These are phyloP conservation scores for Artibeus jamaicensis DNA, from an alignment of 2,797 vertebrate species.

Conservation along the genomic window DNA sequence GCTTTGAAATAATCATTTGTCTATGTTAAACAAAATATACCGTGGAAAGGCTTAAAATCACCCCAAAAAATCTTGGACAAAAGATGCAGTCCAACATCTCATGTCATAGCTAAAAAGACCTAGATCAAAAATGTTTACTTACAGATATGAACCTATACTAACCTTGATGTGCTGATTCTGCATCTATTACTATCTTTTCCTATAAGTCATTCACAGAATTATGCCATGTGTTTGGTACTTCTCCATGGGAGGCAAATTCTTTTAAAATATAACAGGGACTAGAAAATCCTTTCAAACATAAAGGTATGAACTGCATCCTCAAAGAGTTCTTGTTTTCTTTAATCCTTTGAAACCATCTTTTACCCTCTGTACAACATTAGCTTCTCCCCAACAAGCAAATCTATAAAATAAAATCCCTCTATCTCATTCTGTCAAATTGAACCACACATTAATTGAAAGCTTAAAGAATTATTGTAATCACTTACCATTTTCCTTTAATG, in stretches of 20 bases:
- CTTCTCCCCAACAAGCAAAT: constrained; percentile 22
- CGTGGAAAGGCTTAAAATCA: neutral
- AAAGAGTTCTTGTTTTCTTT: neutral
- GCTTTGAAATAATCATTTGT: constrained; percentile 12
- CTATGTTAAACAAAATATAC: neutral
- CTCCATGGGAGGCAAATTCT: neutral
- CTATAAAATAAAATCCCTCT: constrained; percentile 34
- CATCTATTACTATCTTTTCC: neutral
- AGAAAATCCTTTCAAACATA: neutral
- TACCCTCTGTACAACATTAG: neutral
- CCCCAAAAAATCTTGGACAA: neutral
- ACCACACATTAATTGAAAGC: constrained; percentile 54
- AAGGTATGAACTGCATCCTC: neutral
- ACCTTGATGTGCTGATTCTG: neutral
- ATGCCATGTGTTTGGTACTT: neutral
- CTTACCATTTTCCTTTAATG: constrained; percentile 61
- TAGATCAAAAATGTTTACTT: neutral
- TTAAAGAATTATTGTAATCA: constrained; percentile 65
- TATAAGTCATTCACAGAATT: neutral
- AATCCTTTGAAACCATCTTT: constrained; percentile 30
- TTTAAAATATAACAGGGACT: neutral
- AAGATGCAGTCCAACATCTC: neutral
- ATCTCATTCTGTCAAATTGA: constrained; percentile 42
- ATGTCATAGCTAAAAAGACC: neutral
- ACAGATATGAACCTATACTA: neutral